A percentile compares a stretch with the other conserved stretches of the same genome.
Evolutionary conservation across 1,140 invertebrate genomes (phyloP).

Genomic region (Cheumatopsyche charites): DNA sequence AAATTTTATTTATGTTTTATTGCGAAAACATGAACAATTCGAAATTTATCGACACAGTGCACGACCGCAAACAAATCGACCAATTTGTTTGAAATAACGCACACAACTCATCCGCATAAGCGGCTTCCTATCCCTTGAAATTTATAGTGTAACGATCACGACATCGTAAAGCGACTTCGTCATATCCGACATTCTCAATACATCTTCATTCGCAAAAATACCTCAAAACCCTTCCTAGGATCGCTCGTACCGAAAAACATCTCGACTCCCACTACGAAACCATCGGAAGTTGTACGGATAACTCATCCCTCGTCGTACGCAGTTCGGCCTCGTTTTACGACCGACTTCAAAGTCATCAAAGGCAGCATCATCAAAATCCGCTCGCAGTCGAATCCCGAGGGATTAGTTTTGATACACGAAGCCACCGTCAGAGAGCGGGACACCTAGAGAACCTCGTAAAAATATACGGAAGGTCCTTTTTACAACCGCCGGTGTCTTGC

Average conservation of each 20-base stretch:
- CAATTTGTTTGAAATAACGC: too few species aligned
- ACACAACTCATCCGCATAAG: too few species aligned
- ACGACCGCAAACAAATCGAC: too few species aligned
- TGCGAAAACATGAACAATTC: too few species aligned
- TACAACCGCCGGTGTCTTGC: constrained; percentile 25
- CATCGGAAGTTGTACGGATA: neutral
- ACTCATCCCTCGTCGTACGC: neutral
- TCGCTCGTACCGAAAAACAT: too few species aligned
- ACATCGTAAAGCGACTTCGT: constrained; percentile 1
- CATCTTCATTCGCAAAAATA: too few species aligned
- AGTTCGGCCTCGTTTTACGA: constrained; percentile 13
- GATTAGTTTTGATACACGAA: constrained; percentile 37
- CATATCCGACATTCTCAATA: too few species aligned
- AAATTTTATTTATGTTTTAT: too few species aligned
- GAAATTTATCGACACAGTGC: too few species aligned
- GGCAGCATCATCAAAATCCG: constrained; percentile 21
- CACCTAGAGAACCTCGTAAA: constrained; percentile 24
- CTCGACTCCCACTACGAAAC: too few species aligned
- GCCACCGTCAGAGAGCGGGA: neutral
- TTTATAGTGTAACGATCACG: neutral
- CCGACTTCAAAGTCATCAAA: constrained; percentile 4
- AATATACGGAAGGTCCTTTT: constrained; percentile 35
- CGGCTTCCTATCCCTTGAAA: too few species aligned
- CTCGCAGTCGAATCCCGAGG: constrained; percentile 30
- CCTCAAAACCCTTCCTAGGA: too few species aligned